Conservation (phyloP, 2,113 vertebrate genomes). For the Lethenteron reissneri region DNA sequence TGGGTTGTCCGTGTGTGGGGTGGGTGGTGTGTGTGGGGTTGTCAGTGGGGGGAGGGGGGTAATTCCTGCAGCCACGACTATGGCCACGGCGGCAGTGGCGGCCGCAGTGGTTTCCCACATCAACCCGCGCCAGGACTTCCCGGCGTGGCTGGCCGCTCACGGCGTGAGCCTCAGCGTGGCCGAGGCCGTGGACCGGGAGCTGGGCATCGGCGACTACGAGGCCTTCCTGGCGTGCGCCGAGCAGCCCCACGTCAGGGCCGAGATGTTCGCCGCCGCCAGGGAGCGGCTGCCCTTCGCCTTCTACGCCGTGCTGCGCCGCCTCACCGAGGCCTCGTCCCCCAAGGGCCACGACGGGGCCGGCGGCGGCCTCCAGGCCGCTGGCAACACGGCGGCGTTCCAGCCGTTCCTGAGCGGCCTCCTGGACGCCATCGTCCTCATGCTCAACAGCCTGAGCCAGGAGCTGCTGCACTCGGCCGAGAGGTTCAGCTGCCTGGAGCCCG, state of each 20-base stretch:
- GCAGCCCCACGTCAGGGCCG: conserved; percentile 1
- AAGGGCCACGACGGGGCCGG: not conserved
- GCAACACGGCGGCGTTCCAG: too few relatives aligned
- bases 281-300: not conserved
- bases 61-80: too few relatives aligned
- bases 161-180: not conserved
- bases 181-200: not conserved
- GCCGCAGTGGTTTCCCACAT: not conserved
- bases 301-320: not conserved
- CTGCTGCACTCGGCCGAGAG: conserved; percentile 1
- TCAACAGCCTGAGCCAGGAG: conserved; percentile 1
- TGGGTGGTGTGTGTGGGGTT: too few relatives aligned
- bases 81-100: too few relatives aligned
- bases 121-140: not conserved
- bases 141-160: not conserved
- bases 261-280: not conserved
- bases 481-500: not conserved
- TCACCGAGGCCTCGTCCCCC: not conserved
- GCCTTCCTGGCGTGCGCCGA: conserved; percentile 1
- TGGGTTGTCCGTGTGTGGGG: too few relatives aligned
- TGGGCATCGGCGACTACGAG: conserved; percentile 2
- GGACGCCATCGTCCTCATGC: not conserved
- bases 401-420: not conserved
- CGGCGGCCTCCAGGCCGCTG: not conserved
- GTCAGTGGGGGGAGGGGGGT: too few relatives aligned